A percentile compares a stretch with the other conserved stretches of the same genome.
Evolutionary conservation across 2,797 vertebrate species (phyloP).

Genomic region (Cryptoprocta ferox): DNA sequence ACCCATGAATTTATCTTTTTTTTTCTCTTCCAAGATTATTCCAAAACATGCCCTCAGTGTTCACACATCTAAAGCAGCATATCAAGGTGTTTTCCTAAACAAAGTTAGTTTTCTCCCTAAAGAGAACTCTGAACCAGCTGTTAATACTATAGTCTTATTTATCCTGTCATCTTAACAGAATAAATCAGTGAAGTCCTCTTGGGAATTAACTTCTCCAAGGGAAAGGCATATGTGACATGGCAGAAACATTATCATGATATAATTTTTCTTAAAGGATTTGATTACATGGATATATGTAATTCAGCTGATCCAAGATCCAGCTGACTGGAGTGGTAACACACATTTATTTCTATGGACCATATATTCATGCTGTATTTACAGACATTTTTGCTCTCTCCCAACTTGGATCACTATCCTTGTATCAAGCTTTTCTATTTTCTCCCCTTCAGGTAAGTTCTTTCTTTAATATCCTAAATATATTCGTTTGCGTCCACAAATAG

Average conservation of each 20-base stretch:
- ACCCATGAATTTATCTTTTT: background rate
- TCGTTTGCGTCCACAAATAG: constrained; percentile 9
- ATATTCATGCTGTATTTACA: background rate
- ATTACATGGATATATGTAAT: constrained; percentile 1
- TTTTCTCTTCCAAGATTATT: background rate
- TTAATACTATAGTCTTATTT: constrained; percentile 62
- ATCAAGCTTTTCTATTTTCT: background rate
- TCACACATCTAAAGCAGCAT: constrained; percentile 57
- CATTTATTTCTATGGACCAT: background rate
- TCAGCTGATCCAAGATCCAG: background rate
- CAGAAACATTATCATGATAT: constrained; percentile 38
- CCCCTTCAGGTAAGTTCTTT: background rate
- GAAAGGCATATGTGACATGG: constrained; percentile 41
- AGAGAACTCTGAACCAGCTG: constrained; percentile 42
- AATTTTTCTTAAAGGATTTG: constrained; percentile 59
- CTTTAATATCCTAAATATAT: background rate
- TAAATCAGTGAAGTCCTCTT: constrained; percentile 24
- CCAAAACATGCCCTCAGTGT: background rate
- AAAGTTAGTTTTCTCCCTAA: constrained; percentile 45
- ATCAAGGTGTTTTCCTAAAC: constrained; percentile 68
- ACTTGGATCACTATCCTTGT: background rate
- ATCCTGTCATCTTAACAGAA: constrained; percentile 60
- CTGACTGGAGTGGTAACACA: background rate
- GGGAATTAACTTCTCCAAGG: constrained; percentile 36
- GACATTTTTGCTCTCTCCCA: background rate